Evolutionary conservation across 2,888 invertebrate genomes (phyloP).

Genomic region (Meliscaeva auricollis): DNA sequence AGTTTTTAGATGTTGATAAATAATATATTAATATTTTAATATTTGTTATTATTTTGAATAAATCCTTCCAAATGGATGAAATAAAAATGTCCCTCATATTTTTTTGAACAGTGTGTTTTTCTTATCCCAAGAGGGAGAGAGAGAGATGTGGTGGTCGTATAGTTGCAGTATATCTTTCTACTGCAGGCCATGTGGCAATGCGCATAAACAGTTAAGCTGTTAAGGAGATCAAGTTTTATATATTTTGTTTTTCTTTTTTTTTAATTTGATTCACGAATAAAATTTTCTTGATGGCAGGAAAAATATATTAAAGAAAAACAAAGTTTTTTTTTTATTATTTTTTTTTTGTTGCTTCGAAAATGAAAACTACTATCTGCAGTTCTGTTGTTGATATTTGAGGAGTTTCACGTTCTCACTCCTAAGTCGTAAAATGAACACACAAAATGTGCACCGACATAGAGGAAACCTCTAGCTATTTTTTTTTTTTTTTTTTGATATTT

Average conservation of each 20-base stretch:
- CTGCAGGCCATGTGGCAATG: constrained; percentile 24
- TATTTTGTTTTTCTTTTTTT: constrained; percentile 5
- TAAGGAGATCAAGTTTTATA: constrained; percentile 45
- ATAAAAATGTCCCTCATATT: not conserved
- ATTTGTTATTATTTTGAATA: too few species aligned
- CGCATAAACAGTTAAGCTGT: constrained; percentile 34
- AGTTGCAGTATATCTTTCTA: constrained; percentile 13
- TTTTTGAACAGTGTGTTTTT: not conserved
- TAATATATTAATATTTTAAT: too few species aligned
- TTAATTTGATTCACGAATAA: constrained; percentile 55
- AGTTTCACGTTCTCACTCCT: not conserved
- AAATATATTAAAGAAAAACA: constrained; percentile 27
- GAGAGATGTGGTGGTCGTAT: not conserved
- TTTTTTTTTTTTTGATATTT: not conserved
- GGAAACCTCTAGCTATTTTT: not conserved
- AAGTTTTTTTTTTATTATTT: constrained; percentile 26
- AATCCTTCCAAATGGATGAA: too few species aligned
- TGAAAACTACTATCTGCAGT: constrained; percentile 14
- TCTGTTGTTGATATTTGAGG: constrained; percentile 30
- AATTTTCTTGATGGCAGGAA: constrained; percentile 10
- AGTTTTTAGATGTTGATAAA: too few species aligned
- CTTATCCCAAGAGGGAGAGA: not conserved
- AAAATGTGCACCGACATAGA: not conserved
- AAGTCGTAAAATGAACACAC: not conserved
- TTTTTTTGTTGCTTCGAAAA: constrained; percentile 2